These are phyloP conservation scores for Lonchura striata DNA, from an alignment of 2,113 vertebrate genomes.

Conservation along the genomic window DNA sequence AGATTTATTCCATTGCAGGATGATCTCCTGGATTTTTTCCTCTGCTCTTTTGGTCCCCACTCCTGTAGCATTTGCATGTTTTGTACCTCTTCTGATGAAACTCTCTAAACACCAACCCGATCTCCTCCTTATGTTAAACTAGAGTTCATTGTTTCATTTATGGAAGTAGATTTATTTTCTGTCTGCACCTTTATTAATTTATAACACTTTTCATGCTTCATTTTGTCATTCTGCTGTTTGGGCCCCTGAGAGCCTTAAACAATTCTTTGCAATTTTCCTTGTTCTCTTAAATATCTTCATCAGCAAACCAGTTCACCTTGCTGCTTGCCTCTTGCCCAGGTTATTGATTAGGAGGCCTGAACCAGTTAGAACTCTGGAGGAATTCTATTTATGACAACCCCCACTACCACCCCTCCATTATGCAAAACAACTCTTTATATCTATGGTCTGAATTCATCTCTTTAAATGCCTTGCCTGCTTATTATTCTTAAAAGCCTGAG, in stretches of 20 bases:
- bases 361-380: fast-evolving
- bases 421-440: not conserved
- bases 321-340: not conserved
- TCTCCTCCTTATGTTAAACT: not conserved
- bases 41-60: not conserved
- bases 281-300: not conserved
- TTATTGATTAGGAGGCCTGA: not conserved
- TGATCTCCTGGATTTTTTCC: not conserved
- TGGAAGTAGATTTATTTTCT: not conserved
- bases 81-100: not conserved
- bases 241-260: not conserved
- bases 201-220: not conserved
- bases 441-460: fast-evolving
- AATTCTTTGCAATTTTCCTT: not conserved
- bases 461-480: not conserved
- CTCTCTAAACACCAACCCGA: not conserved
- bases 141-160: not conserved
- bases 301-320: not conserved
- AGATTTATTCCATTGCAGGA: not conserved
- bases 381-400: not conserved
- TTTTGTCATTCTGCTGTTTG: not conserved
- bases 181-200: not conserved
- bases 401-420: fast-evolving
- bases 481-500: not conserved
- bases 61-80: not conserved